These are phyloP conservation scores for Eriocheir sinensis DNA, from an alignment of 1,140 invertebrate species.

Conservation along the genomic window DNA sequence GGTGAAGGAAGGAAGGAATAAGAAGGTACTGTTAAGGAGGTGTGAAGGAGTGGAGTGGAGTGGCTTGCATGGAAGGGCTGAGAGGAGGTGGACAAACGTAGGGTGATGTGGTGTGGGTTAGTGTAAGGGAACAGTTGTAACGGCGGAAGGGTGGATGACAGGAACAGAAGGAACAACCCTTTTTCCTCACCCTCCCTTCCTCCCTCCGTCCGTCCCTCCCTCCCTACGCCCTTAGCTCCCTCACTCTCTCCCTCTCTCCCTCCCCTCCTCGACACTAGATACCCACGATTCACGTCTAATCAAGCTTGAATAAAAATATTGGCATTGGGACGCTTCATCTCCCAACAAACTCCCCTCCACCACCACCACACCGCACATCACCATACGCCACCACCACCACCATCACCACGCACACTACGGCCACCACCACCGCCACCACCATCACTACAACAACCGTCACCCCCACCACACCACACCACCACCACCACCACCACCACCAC, in stretches of 20 bases:
- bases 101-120: neutral
- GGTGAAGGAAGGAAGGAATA: constrained; percentile 10
- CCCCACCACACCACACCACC: neutral
- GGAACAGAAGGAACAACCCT: neutral
- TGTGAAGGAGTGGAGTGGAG: neutral
- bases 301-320: constrained; percentile 18
- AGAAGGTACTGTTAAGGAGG: too few relatives aligned
- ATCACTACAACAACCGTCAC: neutral
- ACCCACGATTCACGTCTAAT: neutral
- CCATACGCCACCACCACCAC: too few relatives aligned
- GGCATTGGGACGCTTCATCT: neutral
- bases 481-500: constrained; percentile 18
- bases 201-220: neutral
- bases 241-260: too few relatives aligned
- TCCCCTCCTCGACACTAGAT: neutral
- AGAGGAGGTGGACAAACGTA: neutral
- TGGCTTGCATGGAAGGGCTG: neutral
- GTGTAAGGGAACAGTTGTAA: neutral
- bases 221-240: neutral
- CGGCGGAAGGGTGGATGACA: neutral
- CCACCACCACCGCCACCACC: neutral
- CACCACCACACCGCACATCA: neutral
- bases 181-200: neutral
- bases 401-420: neutral
- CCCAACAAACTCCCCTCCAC: neutral